Base-by-base conservation (phyloP, 2,113 vertebrate species). In the Scartelaos histophorus region DNA sequence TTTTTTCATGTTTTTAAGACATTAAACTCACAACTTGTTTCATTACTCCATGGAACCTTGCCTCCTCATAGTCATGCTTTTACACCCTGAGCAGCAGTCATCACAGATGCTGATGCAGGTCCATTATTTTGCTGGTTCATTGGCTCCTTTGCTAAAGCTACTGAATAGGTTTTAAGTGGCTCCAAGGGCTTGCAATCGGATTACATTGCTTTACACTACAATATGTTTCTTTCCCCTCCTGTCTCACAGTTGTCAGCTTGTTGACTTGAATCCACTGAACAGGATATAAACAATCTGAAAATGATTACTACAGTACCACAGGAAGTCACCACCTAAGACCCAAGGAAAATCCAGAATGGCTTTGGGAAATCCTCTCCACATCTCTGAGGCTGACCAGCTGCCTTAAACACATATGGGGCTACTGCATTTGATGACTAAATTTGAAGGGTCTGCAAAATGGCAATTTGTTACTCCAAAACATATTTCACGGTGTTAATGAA, bases 401-500 rank as follows among this genome's bases (percentile, higher is more conserved):
- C n/a, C 61, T 76, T 61, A 19, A 66, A 65, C 35, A 34, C 79
- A 78, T 34, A 7, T 19, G 74, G 54, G 77, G 69, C 56, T 24
- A 34, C 45, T 62, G 21, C 13, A 78, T 67, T 69, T 68, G 84
- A 22, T 76, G 83, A 79, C 74, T 65, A 76, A 76, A 43, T 10
- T 11, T 10, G 38, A 43, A 43, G 38, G 10, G 38, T 9, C 38
- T 43, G 38, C 6, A 43, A 43, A 9, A 29, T 43, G 7, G 38
- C 38, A 43, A 7, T 43, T 7, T 7, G 38, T 43, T 43, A 10
- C 38, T 43, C 7, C 10, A 43, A 76, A 29, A 77, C 66, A 76
- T 68, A 35, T 46, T 79, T 58, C n/a, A 34, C 67, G 2, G 35
- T 74, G 74, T 65, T 56, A 83, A 82, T 70, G 25, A 24, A 57